phyloP scores from a whole-genome alignment of 2,888 invertebrate species.

The Gastracanthus pulcherrimus region DNA sequence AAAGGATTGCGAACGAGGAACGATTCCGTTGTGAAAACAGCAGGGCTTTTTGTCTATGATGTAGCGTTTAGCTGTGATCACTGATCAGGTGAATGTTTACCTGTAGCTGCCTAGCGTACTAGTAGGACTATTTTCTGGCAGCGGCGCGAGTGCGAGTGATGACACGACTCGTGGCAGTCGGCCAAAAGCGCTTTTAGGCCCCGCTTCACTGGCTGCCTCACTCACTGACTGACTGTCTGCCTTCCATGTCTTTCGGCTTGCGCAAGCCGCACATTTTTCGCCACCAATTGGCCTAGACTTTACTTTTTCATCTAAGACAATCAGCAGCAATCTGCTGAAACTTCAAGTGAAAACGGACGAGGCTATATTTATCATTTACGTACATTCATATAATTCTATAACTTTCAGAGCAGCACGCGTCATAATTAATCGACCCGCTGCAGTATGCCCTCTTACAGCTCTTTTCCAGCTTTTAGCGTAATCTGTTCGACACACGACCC shows the following conservation, averaged over 20 bases:
- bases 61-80: neutral
- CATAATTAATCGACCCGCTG: neutral
- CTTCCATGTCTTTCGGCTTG: neutral
- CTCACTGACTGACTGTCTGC: conserved; percentile 32
- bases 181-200: conserved; percentile 66
- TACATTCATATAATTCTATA: conserved; percentile 7
- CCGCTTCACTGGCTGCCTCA: conserved; percentile 47
- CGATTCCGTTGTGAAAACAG: neutral
- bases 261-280: neutral
- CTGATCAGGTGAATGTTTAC: conserved; percentile 28
- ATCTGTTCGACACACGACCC: neutral
- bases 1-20: no score
- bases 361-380: no score
- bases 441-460: neutral
- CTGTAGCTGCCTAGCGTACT: conserved; percentile 10
- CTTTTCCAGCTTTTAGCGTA: no score
- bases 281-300: neutral
- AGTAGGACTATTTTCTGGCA: conserved; percentile 7
- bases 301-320: no score
- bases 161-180: conserved; percentile 65
- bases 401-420: neutral
- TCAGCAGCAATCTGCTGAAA: no score
- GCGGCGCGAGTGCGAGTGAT: conserved; percentile 60
- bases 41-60: neutral
- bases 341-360: no score